Evolutionary conservation across 2,797 vertebrate genomes (phyloP), one percentile per base, ranked within the genome.

Genomic region (Kryptopterus vitreolus): DNA sequence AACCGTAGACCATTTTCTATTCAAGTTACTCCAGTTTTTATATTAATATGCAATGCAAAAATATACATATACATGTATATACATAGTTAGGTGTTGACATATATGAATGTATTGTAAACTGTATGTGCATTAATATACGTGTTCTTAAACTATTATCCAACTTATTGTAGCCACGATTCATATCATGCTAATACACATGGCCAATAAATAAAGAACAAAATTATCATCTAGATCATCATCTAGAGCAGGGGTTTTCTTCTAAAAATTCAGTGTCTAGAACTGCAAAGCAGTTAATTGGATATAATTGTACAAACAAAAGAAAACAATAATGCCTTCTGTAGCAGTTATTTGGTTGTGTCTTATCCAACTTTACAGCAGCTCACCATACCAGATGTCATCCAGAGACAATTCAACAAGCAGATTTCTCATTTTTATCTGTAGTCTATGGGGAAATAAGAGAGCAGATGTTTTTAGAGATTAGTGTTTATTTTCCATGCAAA

Each of bases 41-140:
- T 94, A 93, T 91, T 90, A 90, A 89, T 91, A 92, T 92, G 90
- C 90, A 91, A 46, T 92, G 92, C 85, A 87, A 88, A 89, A 90
- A 92, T 92, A 92, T 92, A 92, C 91, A 92, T 92, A 91, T 90
- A 90, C 89, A 88, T 93, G 91, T 92, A 92, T 92, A 93, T 92
- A 93, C 89, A 91, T 93, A 94, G 91, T 90, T 92, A 92, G 85
- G 88, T 92, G 92, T 93, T 94, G 92, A 94, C 92, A 92, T 94
- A 93, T 94, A 93, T 94, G 93, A 94, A 94, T 94, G 93, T 94
- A 93, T 86, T 87, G 92, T 91, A 89, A 93, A 92, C 91, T 77
- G 85, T 93, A 91, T 93, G 89, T 88, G 83, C 93, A 89, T 93
- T 76, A 89, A 91, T 91, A 43, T 43, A 85, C 82, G 87, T 92